These are phyloP conservation scores for Leptopilina drosophilae DNA, from an alignment of 2,888 invertebrate genomes.

Conservation along the genomic window DNA sequence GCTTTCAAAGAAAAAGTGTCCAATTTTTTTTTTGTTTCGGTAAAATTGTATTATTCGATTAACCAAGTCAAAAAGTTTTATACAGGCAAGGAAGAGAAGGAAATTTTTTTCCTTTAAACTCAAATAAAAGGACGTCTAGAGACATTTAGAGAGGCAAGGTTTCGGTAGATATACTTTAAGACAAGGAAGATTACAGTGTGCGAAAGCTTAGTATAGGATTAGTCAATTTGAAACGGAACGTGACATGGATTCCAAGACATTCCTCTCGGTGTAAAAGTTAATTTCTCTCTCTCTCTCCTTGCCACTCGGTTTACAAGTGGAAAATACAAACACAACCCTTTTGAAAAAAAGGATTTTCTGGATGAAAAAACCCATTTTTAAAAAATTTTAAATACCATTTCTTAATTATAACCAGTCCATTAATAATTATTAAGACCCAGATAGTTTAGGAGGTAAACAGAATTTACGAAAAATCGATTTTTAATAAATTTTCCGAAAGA, in stretches of 20 bases:
- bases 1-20: background rate
- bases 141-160: background rate
- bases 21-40: too few species aligned
- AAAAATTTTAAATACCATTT: too few species aligned
- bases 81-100: background rate
- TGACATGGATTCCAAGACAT: conserved; percentile 24
- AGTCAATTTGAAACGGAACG: conserved; percentile 28
- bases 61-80: background rate
- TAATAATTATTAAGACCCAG: too few species aligned
- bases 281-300: conserved; percentile 16
- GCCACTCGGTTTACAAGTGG: background rate
- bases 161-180: background rate
- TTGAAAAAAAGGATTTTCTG: too few species aligned
- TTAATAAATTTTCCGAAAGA: too few species aligned
- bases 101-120: background rate
- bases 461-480: too few species aligned
- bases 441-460: too few species aligned
- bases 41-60: background rate
- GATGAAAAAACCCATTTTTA: too few species aligned
- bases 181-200: conserved; percentile 18
- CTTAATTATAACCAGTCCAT: too few species aligned
- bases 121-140: background rate
- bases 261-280: conserved; percentile 1
- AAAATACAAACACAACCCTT: background rate
- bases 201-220: conserved; percentile 25